These are phyloP conservation scores for Pampusana beccarii DNA, from an alignment of 2,113 vertebrate species.

Conservation along the genomic window DNA sequence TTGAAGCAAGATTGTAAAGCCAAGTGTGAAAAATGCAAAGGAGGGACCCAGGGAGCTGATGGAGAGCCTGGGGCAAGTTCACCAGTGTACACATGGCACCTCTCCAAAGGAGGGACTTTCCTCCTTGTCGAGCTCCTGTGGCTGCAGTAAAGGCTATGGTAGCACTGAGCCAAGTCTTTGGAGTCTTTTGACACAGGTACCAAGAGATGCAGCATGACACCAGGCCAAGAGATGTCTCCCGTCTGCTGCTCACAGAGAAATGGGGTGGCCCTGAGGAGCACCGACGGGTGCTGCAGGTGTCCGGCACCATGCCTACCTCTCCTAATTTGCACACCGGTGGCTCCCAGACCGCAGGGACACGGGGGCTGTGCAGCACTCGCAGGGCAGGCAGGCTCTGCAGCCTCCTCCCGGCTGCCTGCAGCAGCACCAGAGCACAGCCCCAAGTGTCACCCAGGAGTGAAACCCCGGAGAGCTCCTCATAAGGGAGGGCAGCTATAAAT, in stretches of 20 bases:
- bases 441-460: background rate
- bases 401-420: background rate
- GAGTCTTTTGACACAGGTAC: background rate
- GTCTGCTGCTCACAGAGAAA: background rate
- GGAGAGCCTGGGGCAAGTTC: background rate
- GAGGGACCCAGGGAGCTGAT: background rate
- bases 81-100: background rate
- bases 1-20: background rate
- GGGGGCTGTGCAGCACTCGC: background rate
- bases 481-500: slow-evolving; percentile 11
- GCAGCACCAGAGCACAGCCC: background rate
- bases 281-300: background rate
- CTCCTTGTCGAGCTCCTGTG: background rate
- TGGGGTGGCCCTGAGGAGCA: background rate
- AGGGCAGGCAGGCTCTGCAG: background rate
- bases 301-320: background rate
- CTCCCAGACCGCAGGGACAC: background rate
- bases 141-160: background rate
- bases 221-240: background rate
- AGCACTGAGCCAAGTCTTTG: background rate
- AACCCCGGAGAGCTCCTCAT: background rate
- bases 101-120: background rate
- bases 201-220: background rate
- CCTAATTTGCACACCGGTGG: accelerated
- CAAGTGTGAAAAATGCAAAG: background rate